Base-by-base conservation (phyloP, 2,113 vertebrate genomes). In the Pogonocichla stellata region DNA sequence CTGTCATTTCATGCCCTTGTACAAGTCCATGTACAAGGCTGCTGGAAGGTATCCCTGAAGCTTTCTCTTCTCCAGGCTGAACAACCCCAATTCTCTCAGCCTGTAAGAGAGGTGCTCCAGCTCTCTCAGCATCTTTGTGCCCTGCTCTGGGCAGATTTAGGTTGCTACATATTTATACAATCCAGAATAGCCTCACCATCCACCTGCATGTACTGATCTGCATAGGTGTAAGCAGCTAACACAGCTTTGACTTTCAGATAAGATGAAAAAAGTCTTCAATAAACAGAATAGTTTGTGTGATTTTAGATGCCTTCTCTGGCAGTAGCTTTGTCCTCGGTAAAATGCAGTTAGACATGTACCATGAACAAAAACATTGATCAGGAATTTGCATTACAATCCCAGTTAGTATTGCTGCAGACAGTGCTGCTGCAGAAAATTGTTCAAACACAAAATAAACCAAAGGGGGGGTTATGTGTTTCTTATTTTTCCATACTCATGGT, bases 381-480 rank as follows among this genome's bases (percentile, higher is more conserved):
- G 73, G 43, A 74, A 84, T 10, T 22, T 73, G 50, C 58, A 58
- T 62, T 28, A 54, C 36, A 91, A 77, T 23, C 26, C 50, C 31
- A 61, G 1, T 16, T 54, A 80, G 16, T 18, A 64, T 66, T 93
- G 19, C 25, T 96, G 91, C 73, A 92, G 71, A 53, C 83, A 84
- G 24, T 18, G 36, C 22, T 61, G 50, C 10, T 77, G 51, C 54
- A 80, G 33, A 36, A 82, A 86, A 56, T 58, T 96, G n/a, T 78
- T 95, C 64, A 92, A 94, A 90, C 17, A 28, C 11, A 33, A 93
- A 98, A 86, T 25, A 87, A 80, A 42, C 14, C n/a, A 54, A 48
- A 62, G 10, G 14, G 12, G 25, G 18, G 60, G 69, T 93, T 64
- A 88, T 8, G 72, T 95, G 34, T 6, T n/a, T 88, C 73, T 96